A percentile compares a stretch with the other conserved stretches of the same genome.
These are phyloP conservation scores for Ailurus styani DNA, from an alignment of 2,113 vertebrate species.

Conservation along the genomic window DNA sequence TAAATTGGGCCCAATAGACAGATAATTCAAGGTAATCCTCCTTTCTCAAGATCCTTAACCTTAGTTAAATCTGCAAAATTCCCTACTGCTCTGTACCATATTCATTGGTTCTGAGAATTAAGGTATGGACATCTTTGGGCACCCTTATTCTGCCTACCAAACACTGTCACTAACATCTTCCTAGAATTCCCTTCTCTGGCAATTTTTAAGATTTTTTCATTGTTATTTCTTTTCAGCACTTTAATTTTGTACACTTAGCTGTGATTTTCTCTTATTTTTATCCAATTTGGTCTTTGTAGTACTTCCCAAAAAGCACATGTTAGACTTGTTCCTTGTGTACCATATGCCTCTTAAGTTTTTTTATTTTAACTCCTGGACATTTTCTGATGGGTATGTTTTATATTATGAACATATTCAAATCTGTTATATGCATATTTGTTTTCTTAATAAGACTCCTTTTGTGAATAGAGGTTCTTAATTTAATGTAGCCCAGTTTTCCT, in stretches of 20 bases:
- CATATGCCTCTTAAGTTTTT: not conserved
- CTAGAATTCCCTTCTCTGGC: not conserved
- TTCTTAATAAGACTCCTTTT: not conserved
- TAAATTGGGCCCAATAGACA: not conserved
- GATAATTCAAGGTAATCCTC: not conserved
- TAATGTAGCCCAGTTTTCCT: not conserved
- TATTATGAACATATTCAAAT: not conserved
- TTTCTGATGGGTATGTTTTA: not conserved
- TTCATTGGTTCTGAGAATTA: not conserved
- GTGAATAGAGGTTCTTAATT: not conserved
- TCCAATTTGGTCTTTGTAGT: not conserved
- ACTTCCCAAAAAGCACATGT: not conserved
- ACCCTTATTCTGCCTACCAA: not conserved
- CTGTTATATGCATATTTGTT: not conserved
- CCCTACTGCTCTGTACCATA: not conserved
- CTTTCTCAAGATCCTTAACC: not conserved
- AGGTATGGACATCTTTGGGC: not conserved
- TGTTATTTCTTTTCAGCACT: not conserved
- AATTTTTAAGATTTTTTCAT: not conserved
- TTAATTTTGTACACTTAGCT: not conserved
- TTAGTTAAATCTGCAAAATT: not conserved
- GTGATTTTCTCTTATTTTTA: not conserved
- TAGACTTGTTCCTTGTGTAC: not conserved
- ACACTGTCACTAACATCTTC: not conserved
- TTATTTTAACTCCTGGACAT: not conserved